These are phyloP conservation scores for Magallana ariakensis DNA, from an alignment of 1,140 invertebrate genomes.

Conservation along the genomic window DNA sequence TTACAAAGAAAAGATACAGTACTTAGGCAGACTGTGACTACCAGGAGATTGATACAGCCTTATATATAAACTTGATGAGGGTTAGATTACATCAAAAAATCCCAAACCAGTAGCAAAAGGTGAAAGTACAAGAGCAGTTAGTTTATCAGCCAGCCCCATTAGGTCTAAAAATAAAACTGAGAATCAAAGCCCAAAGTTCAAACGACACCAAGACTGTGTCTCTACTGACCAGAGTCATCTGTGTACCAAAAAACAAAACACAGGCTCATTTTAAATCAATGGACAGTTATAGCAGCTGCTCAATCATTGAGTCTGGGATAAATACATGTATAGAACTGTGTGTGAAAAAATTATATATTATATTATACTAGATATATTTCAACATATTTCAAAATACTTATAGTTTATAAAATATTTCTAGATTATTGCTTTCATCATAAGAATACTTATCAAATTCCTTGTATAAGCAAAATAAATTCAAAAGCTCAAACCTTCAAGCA, in stretches of 20 bases:
- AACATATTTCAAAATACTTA: no score
- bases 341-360: no score
- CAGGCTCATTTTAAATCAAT: slow-evolving; percentile 3
- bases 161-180: slow-evolving; percentile 37
- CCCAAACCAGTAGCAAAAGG: slow-evolving; percentile 29
- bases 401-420: no score
- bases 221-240: slow-evolving; percentile 51
- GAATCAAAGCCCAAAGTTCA: slow-evolving; percentile 32
- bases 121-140: slow-evolving; percentile 13
- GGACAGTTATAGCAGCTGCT: background rate
- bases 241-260: slow-evolving; percentile 43
- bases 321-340: background rate
- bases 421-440: no score
- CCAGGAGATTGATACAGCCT: no score
- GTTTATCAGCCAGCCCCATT: slow-evolving; percentile 26
- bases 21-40: no score
- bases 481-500: no score
- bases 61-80: background rate
- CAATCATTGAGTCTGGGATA: background rate
- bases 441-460: no score
- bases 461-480: no score
- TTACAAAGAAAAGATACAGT: no score
- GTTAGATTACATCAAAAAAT: slow-evolving; percentile 18
- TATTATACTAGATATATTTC: no score
- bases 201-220: slow-evolving; percentile 37